Evolutionary conservation across 1,140 invertebrate species (phyloP), one percentile per base, ranked within the genome.

Genomic region (Danaus melanippus): DNA sequence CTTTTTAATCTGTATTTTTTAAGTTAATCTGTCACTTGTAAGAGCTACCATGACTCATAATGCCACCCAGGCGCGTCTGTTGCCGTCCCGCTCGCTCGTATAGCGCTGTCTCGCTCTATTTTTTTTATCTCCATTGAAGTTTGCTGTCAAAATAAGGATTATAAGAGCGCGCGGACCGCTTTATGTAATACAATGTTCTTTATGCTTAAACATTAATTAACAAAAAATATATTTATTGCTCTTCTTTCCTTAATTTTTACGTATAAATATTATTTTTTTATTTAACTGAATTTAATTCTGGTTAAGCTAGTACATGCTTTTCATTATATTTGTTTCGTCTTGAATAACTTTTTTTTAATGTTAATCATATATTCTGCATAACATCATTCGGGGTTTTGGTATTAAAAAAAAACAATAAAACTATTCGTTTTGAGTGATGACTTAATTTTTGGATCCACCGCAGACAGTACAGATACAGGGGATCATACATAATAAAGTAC

Each of bases 131-230:
- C 72, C 75, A 80, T 84, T 84, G 78, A 86, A 83, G 77, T 81
- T 76, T 76, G 74, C 79, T 86, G 83, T 86, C 83, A 86, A 86
- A 86, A 86, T 86, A 86, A 86, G 76, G 83, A 84, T 86, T 86
- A 83, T 86, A 86, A 83, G 75, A 86, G 76, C 64, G 62, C 76
- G 80, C 80, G 79, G 74, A 84, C 54, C 61, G 70, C 3, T n/a
- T 78, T 71, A 84, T 84, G 72, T 72, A 60, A 67, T 32, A 32
- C 21, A 0, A 32, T 32, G 21, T 32, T 32, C n/a, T n/a, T 32
- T 32, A 32, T 32, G 4, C 2, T 32, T 32, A 8, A 3, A 32
- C 21, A 32, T 32, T 32, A 32, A 32, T 32, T 32, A 32, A 32
- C 6, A 32, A 32, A 32, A 32, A 32, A 32, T 32, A 32, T 32